Conservation (phyloP, 1,140 invertebrate species). For the Bombus waltoni region DNA sequence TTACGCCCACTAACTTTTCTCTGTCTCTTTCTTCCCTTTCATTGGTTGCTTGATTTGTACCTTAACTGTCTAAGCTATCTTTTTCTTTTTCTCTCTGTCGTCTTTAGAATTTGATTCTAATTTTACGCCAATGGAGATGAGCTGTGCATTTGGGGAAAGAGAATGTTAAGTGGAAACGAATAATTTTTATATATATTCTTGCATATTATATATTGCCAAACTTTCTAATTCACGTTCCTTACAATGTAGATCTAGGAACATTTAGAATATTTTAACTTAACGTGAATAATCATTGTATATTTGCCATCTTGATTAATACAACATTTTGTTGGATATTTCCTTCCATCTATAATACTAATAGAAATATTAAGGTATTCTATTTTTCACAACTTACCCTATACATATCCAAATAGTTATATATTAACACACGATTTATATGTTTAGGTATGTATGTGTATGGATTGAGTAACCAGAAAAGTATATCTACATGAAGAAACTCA, state of each 20-base stretch:
- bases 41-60: background rate
- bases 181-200: background rate
- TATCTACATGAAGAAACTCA: background rate
- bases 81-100: conserved; percentile 9
- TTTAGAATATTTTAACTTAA: background rate
- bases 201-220: background rate
- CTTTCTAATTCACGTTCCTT: background rate
- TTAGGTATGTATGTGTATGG: background rate
- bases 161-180: background rate
- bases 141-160: background rate
- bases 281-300: background rate
- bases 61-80: conserved; percentile 8
- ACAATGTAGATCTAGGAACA: background rate
- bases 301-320: background rate
- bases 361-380: background rate
- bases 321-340: background rate
- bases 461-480: too few relatives aligned
- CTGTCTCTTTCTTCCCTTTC: background rate
- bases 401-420: background rate
- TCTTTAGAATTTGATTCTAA: conserved; percentile 26
- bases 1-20: conserved; percentile 65
- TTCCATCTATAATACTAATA: background rate
- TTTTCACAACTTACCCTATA: too few relatives aligned
- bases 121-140: background rate
- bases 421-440: background rate